Base-by-base conservation (phyloP, 30 jellyfish, hydroid and myxozoan species). In the Hydractinia echinata region DNA sequence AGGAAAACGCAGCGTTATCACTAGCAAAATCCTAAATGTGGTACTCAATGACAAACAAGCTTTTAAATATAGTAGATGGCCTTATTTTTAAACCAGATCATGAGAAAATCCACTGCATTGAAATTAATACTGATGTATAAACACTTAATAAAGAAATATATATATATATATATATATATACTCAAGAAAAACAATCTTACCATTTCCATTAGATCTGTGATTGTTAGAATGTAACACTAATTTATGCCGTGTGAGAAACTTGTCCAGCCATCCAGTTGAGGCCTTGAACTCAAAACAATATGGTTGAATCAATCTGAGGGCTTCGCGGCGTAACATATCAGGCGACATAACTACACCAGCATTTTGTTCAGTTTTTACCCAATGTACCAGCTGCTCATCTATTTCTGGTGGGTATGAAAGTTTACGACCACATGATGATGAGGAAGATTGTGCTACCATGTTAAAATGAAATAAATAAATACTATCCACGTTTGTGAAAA, bases 261-360 rank as follows among this genome's bases (percentile, higher is more conserved):
- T 88, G 52, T 88, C 96, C 5, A 88, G 85, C 96, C 96, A 88
- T 39, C 96, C 96, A 61, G 88, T 82, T 0, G 96, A 88, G 4
- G 96, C 96, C 66, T 88, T 88, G 82, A 88, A 88, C 7, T 88
- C 96, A 7, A 87, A 90, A 76, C 96, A 81, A 61, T 88, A 89
- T 4, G 84, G 87, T 55, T 83, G 94, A 6, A 88, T 82, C 18
- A 88, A 52, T 5, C 83, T 21, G 30, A 83, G 76, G 15, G 96
- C 96, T 56, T 88, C 94, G n/a, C 79, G 77, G 55, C 85, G 91
- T 44, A 88, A 68, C 89, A 73, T 88, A 54, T 88, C 96, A 51
- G 88, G 72, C n/a, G 94, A 76, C 21, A 88, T 89, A 49, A 68
- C 70, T 18, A 73, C 87, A 19, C 87, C 72, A 58, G 61, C 77